phyloP scores from a whole-genome alignment of 2,113 vertebrate genomes.

The Larimichthys crocea region DNA sequence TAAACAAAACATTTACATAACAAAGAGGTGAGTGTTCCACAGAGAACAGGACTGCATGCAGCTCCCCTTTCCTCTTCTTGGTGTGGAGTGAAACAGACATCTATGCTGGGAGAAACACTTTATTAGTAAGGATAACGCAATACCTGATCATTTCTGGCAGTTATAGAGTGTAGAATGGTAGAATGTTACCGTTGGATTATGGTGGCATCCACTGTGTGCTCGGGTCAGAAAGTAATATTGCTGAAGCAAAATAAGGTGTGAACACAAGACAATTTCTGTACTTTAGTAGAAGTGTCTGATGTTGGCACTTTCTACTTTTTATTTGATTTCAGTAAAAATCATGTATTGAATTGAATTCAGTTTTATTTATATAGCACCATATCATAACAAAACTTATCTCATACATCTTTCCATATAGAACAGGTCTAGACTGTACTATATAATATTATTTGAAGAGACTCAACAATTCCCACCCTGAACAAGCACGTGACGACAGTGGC shows the following conservation, averaged over 20 bases:
- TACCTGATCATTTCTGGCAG: not conserved
- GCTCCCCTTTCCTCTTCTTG: not conserved
- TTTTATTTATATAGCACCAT: no score
- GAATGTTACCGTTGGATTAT: not conserved
- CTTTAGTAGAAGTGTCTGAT: not conserved
- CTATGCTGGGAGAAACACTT: not conserved
- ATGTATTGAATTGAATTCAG: no score
- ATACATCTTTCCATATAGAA: no score
- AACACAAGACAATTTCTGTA: not conserved
- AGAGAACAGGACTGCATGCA: not conserved
- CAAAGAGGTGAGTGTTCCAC: slow-evolving; percentile 23
- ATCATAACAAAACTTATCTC: no score
- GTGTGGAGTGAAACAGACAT: not conserved
- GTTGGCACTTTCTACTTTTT: not conserved
- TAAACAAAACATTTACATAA: slow-evolving; percentile 58
- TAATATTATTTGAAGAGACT: no score
- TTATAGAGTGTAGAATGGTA: not conserved
- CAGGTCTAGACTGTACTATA: no score
- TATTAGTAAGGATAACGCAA: not conserved
- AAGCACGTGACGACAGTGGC: no score
- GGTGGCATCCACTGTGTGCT: not conserved
- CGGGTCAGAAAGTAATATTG: not conserved
- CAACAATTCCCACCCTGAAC: no score
- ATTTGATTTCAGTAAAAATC: not conserved
- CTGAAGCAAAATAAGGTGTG: not conserved